These are phyloP conservation scores for Elegia similella DNA, from an alignment of 2,888 invertebrate species.

Conservation along the genomic window DNA sequence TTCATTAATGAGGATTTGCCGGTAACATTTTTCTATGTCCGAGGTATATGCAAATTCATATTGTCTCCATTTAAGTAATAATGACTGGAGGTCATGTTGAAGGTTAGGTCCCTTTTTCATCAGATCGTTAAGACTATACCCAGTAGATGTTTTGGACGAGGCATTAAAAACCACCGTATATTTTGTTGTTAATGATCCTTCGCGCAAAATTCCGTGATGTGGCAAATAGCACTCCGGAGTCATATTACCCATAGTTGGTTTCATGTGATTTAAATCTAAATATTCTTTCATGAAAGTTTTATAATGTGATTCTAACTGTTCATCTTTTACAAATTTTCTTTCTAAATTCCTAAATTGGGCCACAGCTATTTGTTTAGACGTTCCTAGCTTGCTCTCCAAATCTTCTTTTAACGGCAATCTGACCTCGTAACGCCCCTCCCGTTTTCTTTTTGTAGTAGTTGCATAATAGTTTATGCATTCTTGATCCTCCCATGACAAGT, in stretches of 20 bases:
- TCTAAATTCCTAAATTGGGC: constrained; percentile 18
- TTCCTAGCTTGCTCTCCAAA: constrained; percentile 14
- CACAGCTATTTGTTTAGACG: constrained; percentile 18
- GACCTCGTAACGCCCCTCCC: constrained; percentile 15
- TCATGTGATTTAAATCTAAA: too few species aligned
- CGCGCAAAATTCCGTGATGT: too few species aligned
- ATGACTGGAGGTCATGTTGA: background rate
- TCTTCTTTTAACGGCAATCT: constrained; percentile 16
- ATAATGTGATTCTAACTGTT: background rate
- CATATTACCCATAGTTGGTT: too few species aligned
- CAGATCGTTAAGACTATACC: background rate
- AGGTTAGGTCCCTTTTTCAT: constrained; percentile 1
- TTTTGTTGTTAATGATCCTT: too few species aligned
- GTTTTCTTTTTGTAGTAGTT: constrained; percentile 16
- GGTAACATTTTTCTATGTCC: background rate
- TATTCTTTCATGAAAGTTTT: background rate
- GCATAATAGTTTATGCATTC: constrained; percentile 12
- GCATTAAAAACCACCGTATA: too few species aligned
- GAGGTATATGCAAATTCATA: background rate
- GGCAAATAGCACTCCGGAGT: too few species aligned
- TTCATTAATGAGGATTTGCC: constrained; percentile 17
- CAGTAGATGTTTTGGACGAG: background rate
- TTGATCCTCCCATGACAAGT: too few species aligned
- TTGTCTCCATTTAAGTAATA: background rate
- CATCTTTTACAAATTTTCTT: constrained; percentile 9